Evolutionary conservation across 2,888 invertebrate genomes (phyloP).

Genomic region (Venusia cambrica): DNA sequence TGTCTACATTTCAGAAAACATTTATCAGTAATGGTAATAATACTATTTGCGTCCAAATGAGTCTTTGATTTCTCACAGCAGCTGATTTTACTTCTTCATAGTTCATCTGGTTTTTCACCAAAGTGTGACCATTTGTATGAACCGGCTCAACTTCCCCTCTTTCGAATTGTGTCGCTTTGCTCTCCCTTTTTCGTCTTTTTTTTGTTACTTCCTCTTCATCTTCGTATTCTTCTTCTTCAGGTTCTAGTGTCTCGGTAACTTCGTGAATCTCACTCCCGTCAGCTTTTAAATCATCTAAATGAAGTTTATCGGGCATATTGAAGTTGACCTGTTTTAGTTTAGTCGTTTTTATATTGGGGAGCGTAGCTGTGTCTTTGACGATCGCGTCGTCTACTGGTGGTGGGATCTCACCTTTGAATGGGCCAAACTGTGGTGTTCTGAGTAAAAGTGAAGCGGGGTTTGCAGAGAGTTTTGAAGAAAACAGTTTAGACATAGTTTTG

Average conservation of each 20-base stretch:
- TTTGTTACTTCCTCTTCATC: slow-evolving; percentile 35
- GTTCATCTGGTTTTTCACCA: slow-evolving; percentile 52
- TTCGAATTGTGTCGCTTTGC: slow-evolving; percentile 57
- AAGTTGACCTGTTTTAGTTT: slow-evolving; percentile 63
- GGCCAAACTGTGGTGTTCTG: slow-evolving; percentile 87
- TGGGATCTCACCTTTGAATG: slow-evolving; percentile 87
- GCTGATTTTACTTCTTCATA: slow-evolving; percentile 39
- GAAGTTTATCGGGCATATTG: slow-evolving; percentile 36
- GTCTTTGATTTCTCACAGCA: slow-evolving; percentile 24
- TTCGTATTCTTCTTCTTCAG: slow-evolving; percentile 30
- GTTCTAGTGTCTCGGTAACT: slow-evolving; percentile 29
- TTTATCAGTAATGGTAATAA: slow-evolving; percentile 46
- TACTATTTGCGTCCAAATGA: slow-evolving; percentile 41
- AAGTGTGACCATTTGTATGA: slow-evolving; percentile 43
- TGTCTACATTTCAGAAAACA: slow-evolving; percentile 47
- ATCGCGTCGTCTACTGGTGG: slow-evolving; percentile 52
- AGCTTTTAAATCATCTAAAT: slow-evolving; percentile 44
- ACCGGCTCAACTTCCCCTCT: slow-evolving; percentile 48
- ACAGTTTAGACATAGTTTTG: slow-evolving; percentile 55
- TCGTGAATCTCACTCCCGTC: slow-evolving; percentile 51
- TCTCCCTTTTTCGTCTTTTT: slow-evolving; percentile 51
- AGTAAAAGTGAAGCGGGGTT: slow-evolving; percentile 82
- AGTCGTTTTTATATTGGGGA: slow-evolving; percentile 41
- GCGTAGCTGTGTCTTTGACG: slow-evolving; percentile 32
- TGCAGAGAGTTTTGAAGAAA: slow-evolving; percentile 66